These are phyloP conservation scores for Andricus grossulariae DNA, from an alignment of 1,140 invertebrate genomes.

Conservation along the genomic window DNA sequence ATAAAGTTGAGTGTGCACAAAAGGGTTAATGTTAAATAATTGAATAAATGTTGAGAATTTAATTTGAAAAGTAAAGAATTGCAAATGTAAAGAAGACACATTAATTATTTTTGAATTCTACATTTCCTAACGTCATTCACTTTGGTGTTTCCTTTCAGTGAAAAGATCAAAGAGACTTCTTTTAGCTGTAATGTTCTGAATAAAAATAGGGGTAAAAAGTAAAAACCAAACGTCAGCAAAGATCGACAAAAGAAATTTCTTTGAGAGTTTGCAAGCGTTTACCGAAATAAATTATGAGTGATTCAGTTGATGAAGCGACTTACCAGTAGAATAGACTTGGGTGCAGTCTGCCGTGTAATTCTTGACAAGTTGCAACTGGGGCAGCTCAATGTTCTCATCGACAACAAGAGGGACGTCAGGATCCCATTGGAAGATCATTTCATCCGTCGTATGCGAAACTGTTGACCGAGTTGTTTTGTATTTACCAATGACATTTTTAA, in stretches of 20 bases:
- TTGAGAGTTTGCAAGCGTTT: not conserved
- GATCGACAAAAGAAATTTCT: constrained; percentile 12
- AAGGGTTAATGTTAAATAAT: too few relatives aligned
- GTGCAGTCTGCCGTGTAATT: constrained; percentile 92
- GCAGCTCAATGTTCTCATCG: constrained; percentile 91
- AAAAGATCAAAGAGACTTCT: too few relatives aligned
- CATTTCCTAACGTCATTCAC: too few relatives aligned
- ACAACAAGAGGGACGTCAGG: constrained; percentile 91
- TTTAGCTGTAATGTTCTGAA: not conserved
- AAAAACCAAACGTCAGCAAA: not conserved
- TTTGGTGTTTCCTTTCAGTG: too few relatives aligned
- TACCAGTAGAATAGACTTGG: constrained; percentile 90
- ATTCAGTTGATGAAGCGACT: constrained; percentile 38
- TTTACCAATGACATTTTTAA: constrained; percentile 35
- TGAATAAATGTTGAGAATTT: too few relatives aligned
- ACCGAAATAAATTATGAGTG: not conserved
- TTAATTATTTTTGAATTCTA: too few relatives aligned
- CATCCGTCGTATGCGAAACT: constrained; percentile 94
- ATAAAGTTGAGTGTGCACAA: too few relatives aligned
- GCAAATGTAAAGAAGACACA: too few relatives aligned
- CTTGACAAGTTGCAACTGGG: constrained; percentile 88
- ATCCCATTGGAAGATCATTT: constrained; percentile 94
- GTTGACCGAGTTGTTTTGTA: constrained; percentile 63
- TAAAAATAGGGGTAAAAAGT: constrained; percentile 18
- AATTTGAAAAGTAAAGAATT: too few relatives aligned